These are phyloP conservation scores for Chrosomus eos DNA, from an alignment of 2,797 vertebrate species.

Conservation along the genomic window DNA sequence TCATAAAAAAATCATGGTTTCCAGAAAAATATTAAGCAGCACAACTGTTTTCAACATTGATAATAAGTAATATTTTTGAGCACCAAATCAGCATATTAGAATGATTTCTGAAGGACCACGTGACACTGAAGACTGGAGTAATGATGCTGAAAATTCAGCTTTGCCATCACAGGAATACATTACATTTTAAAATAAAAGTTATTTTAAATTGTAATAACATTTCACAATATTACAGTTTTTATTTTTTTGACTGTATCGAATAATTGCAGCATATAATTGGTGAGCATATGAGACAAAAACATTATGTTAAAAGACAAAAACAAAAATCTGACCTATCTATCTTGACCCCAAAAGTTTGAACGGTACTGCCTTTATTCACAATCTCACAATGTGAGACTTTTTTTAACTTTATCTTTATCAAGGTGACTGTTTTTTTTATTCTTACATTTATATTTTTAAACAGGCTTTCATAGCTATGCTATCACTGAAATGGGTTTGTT, in stretches of 20 bases:
- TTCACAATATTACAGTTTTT: background rate
- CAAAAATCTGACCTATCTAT: background rate
- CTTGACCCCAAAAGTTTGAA: background rate
- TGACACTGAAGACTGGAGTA: background rate
- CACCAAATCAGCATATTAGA: background rate
- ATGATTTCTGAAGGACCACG: background rate
- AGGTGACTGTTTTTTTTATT: background rate
- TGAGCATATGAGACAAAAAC: background rate
- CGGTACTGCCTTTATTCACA: background rate
- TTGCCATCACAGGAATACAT: background rate
- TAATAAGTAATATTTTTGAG: no score
- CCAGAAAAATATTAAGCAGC: background rate
- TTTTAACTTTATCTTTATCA: background rate
- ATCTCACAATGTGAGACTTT: background rate
- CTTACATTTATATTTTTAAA: background rate
- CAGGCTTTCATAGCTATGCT: background rate
- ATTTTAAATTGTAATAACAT: background rate
- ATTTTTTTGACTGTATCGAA: background rate
- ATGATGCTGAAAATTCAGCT: background rate
- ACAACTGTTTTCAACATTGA: background rate
- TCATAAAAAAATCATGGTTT: background rate
- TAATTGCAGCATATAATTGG: background rate
- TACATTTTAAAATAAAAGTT: background rate
- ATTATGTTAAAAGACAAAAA: background rate
- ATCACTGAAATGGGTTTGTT: conserved; percentile 13